A percentile compares a stretch with the other conserved stretches of the same genome.
These are phyloP conservation scores for Hydropotes inermis DNA, from an alignment of 2,113 vertebrate genomes.

Conservation along the genomic window DNA sequence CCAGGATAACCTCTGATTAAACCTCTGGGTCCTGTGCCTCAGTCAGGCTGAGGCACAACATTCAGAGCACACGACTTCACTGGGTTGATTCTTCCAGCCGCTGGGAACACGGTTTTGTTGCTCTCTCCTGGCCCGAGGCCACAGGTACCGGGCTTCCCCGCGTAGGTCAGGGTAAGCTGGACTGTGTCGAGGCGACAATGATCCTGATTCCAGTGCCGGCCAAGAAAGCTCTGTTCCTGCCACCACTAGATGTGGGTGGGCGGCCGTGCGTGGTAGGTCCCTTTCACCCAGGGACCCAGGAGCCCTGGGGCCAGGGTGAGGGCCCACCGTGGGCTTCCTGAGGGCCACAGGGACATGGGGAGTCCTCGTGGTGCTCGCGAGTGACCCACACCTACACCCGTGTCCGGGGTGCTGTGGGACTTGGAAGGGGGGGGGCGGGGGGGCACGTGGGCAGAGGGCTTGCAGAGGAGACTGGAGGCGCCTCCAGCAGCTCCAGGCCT, in stretches of 20 bases:
- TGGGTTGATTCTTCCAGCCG: neutral
- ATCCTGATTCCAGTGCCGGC: neutral
- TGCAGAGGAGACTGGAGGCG: neutral
- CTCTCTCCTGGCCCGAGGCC: neutral
- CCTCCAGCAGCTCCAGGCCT: neutral
- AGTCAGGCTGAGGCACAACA: neutral
- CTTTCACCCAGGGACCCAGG: neutral
- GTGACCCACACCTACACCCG: neutral
- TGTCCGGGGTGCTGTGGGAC: neutral
- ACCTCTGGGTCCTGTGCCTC: neutral
- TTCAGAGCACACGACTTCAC: accelerated
- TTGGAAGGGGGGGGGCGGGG: neutral
- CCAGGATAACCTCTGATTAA: neutral
- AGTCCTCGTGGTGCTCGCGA: neutral
- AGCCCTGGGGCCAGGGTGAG: neutral
- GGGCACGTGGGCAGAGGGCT: neutral
- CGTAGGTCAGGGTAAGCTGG: neutral
- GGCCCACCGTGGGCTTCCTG: neutral
- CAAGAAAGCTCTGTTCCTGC: neutral
- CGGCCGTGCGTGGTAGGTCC: neutral
- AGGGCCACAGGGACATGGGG: neutral
- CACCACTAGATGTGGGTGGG: accelerated
- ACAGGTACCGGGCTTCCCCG: neutral
- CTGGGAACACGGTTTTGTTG: accelerated
- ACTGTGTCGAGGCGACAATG: neutral